Evolutionary conservation across 2,888 invertebrate species (phyloP).

Genomic region (Macroteleia sp.): DNA sequence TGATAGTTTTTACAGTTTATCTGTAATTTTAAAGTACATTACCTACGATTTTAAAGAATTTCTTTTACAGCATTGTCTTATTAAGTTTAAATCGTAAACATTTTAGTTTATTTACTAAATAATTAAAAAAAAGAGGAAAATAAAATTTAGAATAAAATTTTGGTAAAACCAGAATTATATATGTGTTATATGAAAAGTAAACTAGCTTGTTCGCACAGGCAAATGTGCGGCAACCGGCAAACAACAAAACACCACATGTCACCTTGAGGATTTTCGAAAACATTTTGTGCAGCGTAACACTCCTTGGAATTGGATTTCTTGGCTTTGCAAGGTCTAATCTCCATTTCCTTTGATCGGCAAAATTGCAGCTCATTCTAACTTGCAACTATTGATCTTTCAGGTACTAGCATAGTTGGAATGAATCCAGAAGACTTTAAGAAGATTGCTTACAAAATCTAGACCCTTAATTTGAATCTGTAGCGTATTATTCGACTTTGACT

Average conservation of each 20-base stretch:
- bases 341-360: constrained; percentile 77
- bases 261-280: constrained; percentile 69
- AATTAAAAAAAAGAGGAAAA: too few relatives aligned
- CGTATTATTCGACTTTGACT: neutral
- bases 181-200: too few relatives aligned
- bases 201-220: neutral
- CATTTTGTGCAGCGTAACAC: constrained; percentile 80
- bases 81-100: too few relatives aligned
- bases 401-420: constrained; percentile 46
- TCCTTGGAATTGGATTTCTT: constrained; percentile 76
- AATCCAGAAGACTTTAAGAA: constrained; percentile 32
- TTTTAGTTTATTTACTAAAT: too few relatives aligned
- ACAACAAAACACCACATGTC: constrained; percentile 51
- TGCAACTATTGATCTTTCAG: constrained; percentile 76
- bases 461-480: constrained; percentile 24
- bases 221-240: constrained; percentile 36
- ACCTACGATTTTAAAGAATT: too few relatives aligned
- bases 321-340: constrained; percentile 75
- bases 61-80: too few relatives aligned
- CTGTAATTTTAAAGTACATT: too few relatives aligned
- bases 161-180: too few relatives aligned
- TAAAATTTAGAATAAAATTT: too few relatives aligned
- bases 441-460: constrained; percentile 31
- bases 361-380: constrained; percentile 81
- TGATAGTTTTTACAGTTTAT: too few relatives aligned